Evolutionary conservation across 2,113 vertebrate genomes (phyloP).

Genomic region (Ophthalmolycus amberensis): DNA sequence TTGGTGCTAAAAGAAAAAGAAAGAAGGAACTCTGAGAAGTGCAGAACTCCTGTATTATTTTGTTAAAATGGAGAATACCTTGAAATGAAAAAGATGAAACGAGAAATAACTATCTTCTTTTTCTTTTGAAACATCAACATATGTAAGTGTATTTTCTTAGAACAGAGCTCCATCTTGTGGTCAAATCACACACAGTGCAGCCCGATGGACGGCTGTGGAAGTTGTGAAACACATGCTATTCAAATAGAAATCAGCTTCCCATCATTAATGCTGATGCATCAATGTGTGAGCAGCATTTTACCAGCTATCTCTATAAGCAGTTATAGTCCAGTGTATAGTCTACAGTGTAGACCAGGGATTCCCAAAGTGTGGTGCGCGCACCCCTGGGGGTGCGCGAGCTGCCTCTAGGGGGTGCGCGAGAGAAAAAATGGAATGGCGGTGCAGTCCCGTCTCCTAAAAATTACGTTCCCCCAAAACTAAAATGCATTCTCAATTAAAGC

Average conservation of each 20-base stretch:
- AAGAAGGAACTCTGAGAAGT: background rate
- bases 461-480: too few relatives aligned
- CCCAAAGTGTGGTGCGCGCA: too few relatives aligned
- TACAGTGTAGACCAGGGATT: too few relatives aligned
- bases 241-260: background rate
- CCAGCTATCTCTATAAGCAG: background rate
- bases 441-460: too few relatives aligned
- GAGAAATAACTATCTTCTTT: background rate
- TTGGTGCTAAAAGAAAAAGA: background rate
- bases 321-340: too few relatives aligned
- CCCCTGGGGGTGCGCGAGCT: too few relatives aligned
- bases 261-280: background rate
- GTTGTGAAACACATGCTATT: background rate
- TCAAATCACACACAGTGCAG: background rate
- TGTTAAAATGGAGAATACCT: background rate
- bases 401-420: too few relatives aligned
- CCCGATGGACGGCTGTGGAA: background rate
- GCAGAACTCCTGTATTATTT: background rate
- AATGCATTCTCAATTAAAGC: too few relatives aligned
- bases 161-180: conserved; percentile 43
- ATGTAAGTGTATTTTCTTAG: background rate
- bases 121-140: too few relatives aligned
- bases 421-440: too few relatives aligned
- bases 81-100: background rate
- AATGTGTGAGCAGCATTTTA: background rate